Evolutionary conservation across 2,113 vertebrate genomes (phyloP), one percentile per base, ranked within the genome.

Genomic region (Bagarius yarrelli): DNA sequence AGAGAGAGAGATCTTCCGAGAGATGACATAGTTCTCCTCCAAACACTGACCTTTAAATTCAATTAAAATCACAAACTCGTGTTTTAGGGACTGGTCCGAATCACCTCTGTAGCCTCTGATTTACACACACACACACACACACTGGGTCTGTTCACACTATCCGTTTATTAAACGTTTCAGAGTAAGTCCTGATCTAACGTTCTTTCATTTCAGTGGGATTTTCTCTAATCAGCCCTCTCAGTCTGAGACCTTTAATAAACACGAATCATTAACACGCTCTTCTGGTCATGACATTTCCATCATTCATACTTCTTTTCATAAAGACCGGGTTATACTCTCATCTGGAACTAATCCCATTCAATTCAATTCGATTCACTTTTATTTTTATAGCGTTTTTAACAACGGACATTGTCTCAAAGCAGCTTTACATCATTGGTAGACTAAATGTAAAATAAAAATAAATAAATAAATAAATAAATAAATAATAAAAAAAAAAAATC

Each of bases 21-120:
- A 76, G 78, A 85, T 86, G 83, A 76, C 85, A 75, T 84, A 80
- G 88, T 81, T 90, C 76, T 79, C 23, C 52, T 1, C 61, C 67
- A 76, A 59, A 71, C 32, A 78, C 57, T 75, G 60, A 63, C 59
- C 21, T 64, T 72, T 47, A 27, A 84, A 76, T 32, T 73, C 32
- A 21, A 83, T 83, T 66, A 56, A 50, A 71, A 56, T 52, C 59
- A n/a, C 47, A 50, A 47, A 63, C 27, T 61, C 8, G 44, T 18
- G 55, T 81, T 77, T 80, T 47, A 60, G 34, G 36, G 64, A 71
- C 53, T 77, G 78, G 57, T 76, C 53, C 55, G 64, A 57, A 70
- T 32, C 25, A 60, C 53, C 36, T 50, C 67, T 44, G 36, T 23
- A 59, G n/a, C 34, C 36, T 72, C 69, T 47, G 25, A 57, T 71